A percentile compares a stretch with the other conserved stretches of the same genome.
phyloP scores from a whole-genome alignment of 1,140 invertebrate species.

The Drosophila sp. region DNA sequence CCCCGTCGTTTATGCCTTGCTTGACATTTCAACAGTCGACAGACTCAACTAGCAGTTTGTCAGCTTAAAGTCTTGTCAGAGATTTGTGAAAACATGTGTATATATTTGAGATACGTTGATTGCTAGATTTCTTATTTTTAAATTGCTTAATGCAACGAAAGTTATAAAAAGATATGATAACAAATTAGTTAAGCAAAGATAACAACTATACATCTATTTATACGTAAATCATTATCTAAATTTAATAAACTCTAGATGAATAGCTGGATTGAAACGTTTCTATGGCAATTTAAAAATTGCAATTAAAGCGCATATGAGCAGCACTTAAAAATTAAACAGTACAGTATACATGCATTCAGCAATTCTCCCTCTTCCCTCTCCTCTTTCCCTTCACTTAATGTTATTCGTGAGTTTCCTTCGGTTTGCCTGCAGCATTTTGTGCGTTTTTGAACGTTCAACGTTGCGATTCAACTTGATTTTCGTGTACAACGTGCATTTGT shows the following conservation, averaged over 20 bases:
- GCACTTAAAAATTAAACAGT: conserved; percentile 57
- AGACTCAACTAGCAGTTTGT: not conserved
- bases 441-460: conserved; percentile 32
- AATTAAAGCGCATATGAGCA: conserved; percentile 18
- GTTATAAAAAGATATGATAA: not conserved
- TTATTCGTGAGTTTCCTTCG: conserved; percentile 39
- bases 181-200: not conserved
- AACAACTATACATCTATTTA: no score
- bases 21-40: not conserved
- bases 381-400: conserved; percentile 1
- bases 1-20: conserved; percentile 1
- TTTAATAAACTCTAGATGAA: no score
- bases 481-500: conserved; percentile 58
- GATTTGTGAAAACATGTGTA: no score
- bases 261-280: no score
- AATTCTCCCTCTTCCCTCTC: not conserved
- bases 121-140: not conserved
- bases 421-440: conserved; percentile 35
- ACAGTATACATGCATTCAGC: not conserved
- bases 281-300: not conserved
- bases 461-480: conserved; percentile 72
- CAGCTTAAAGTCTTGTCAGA: not conserved
- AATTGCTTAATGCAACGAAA: no score
- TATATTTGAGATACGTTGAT: no score
- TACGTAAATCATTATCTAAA: no score